Percentiles rank a stretch among this genome's conserved stretches.
These are phyloP conservation scores for Neosalanx taihuensis DNA, from an alignment of 2,797 vertebrate species.

Conservation along the genomic window DNA sequence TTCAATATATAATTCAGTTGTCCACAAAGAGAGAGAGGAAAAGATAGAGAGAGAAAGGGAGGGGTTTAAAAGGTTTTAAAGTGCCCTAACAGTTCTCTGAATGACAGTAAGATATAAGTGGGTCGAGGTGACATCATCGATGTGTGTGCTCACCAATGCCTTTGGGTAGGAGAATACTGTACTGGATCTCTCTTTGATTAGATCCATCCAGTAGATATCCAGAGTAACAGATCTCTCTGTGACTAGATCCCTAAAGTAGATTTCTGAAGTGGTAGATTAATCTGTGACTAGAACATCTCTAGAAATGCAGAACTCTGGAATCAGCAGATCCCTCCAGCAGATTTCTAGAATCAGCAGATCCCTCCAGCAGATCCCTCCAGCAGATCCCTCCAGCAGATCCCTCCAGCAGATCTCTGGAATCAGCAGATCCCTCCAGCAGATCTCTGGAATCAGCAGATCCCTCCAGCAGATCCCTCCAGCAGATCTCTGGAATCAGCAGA, in stretches of 20 bases:
- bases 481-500: too few relatives aligned
- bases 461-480: too few relatives aligned
- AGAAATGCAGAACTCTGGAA: neutral
- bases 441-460: too few relatives aligned
- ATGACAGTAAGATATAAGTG: constrained; percentile 6
- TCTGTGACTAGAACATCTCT: neutral
- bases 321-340: neutral
- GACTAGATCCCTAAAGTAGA: too few relatives aligned
- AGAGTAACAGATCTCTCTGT: too few relatives aligned
- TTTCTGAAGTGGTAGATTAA: neutral
- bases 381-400: too few relatives aligned
- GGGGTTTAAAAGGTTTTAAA: constrained; percentile 7
- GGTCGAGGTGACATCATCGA: neutral
- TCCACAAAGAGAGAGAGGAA: constrained; percentile 7
- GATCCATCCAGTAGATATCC: too few relatives aligned
- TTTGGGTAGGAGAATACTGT: neutral
- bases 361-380: too few relatives aligned
- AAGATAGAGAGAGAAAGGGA: neutral
- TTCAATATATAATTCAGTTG: constrained; percentile 14
- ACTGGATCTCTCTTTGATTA: neutral
- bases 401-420: too few relatives aligned
- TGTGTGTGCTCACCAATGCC: neutral
- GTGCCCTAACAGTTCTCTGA: constrained; percentile 14
- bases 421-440: too few relatives aligned
- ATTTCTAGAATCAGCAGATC: too few relatives aligned